Conservation (phyloP, 1,140 invertebrate genomes). For the Bombus superbus region DNA sequence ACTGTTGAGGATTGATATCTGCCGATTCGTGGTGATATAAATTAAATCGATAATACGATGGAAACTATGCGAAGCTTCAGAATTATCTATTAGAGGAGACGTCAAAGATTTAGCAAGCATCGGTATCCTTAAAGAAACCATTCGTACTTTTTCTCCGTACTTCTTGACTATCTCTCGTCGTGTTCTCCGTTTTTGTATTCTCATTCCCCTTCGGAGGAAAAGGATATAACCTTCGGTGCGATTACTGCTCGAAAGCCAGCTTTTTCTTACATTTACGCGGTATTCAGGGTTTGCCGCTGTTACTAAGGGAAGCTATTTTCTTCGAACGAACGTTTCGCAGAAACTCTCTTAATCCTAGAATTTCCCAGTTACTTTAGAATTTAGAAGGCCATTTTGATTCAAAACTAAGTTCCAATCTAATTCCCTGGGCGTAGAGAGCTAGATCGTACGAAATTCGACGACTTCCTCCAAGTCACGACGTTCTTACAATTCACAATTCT, state of each 20-base stretch:
- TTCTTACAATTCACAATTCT: not conserved
- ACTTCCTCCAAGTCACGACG: too few species aligned
- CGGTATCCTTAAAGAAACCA: conserved; percentile 20
- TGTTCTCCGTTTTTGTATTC: conserved; percentile 39
- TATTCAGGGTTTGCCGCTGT: conserved; percentile 24
- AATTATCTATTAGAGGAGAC: not conserved
- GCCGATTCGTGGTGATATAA: not conserved
- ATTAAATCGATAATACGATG: not conserved
- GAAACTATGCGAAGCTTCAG: not conserved
- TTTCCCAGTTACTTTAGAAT: not conserved
- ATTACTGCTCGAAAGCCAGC: conserved; percentile 45
- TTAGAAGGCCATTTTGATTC: not conserved
- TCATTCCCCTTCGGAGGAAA: conserved; percentile 51
- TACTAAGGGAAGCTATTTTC: conserved; percentile 50
- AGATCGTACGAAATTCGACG: too few species aligned
- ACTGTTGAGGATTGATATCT: not conserved
- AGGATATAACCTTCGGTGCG: conserved; percentile 57
- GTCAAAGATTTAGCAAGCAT: not conserved
- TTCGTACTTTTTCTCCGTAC: conserved; percentile 19
- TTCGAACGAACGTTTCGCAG: conserved; percentile 52
- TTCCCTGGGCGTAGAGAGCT: too few species aligned
- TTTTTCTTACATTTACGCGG: conserved; percentile 57
- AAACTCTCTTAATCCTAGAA: conserved; percentile 12
- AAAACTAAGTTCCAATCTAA: not conserved
- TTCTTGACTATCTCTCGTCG: conserved; percentile 27